phyloP scores from a whole-genome alignment of 2,888 invertebrate species.

The Caenorhabditis sp. region DNA sequence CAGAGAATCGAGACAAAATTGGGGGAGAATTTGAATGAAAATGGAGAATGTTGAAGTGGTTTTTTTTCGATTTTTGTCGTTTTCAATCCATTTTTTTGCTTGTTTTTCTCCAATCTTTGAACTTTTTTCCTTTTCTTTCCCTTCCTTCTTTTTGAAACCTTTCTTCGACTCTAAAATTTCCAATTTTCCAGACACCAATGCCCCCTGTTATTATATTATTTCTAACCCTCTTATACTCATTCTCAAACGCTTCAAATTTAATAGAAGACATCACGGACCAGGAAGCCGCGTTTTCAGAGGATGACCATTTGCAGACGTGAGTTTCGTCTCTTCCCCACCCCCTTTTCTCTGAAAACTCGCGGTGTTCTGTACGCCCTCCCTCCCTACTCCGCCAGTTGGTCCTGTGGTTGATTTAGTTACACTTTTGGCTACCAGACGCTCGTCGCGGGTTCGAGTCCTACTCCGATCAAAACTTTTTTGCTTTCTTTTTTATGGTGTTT shows the following conservation, averaged over 20 bases:
- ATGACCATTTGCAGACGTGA: conserved; percentile 48
- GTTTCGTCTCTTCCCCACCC: too few species aligned
- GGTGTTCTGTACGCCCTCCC: too few species aligned
- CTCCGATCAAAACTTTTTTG: too few species aligned
- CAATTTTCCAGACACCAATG: conserved; percentile 19
- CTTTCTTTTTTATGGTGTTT: too few species aligned
- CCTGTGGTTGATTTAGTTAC: too few species aligned
- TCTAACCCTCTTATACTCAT: neutral
- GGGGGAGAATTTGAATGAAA: neutral
- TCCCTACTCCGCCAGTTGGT: too few species aligned
- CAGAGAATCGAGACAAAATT: neutral
- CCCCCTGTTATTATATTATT: neutral
- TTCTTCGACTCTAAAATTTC: neutral
- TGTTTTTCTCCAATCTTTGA: neutral
- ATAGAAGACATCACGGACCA: conserved; percentile 58
- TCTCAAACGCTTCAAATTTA: conserved; percentile 3
- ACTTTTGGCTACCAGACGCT: too few species aligned
- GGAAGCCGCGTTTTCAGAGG: neutral
- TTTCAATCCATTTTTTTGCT: too few species aligned
- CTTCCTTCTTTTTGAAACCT: neutral
- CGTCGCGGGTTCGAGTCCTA: too few species aligned
- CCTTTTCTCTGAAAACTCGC: too few species aligned
- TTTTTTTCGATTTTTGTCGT: neutral
- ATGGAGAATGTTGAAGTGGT: neutral
- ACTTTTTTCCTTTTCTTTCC: neutral